Evolutionary conservation across 2,888 invertebrate species (phyloP), one percentile per base, ranked within the genome.

Genomic region (Drosophila mettleri): DNA sequence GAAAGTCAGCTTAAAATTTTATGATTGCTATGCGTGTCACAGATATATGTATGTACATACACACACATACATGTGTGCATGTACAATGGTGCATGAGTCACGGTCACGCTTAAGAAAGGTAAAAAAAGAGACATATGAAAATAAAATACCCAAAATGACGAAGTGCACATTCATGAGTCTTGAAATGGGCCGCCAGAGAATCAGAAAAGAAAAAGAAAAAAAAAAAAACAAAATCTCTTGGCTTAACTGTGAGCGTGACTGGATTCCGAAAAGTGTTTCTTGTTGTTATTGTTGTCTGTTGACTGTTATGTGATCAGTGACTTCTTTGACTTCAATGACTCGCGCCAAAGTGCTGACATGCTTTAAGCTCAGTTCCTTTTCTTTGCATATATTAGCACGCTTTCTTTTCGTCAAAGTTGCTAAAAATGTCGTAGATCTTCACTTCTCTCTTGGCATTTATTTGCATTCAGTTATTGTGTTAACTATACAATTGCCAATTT

Each of bases 81-180:
- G n/a, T n/a, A n/a, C n/a, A n/a, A n/a, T 41, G 62, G 59, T 38
- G 64, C 73, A 80, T 85, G 85, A 88, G 53, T 88, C 85, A 88
- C 64, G 58, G 66, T 51, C 75, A 62, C 69, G 74, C 63, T 70
- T 22, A 67, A 65, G 78, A 77, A 77, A 77, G 74, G 69, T 75
- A 67, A 52, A 76, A 52, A 76, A 67, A 70, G 53, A 68, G 51
- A 33, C 62, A 65, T 39, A 24, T 62, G 66, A 68, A 70, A 65
- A 73, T 77, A 78, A 69, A 73, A 78, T 61, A 45, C 62, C 74
- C 66, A 64, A 86, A 73, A 74, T 86, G 78, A 86, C 71, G 88
- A 78, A 88, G 73, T 86, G 86, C 88, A 74, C 64, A 83, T 80
- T 86, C 88, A 85, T 80, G 86, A 69, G 51, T 85, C 82, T 87